Evolutionary conservation across 1,140 invertebrate genomes (phyloP), one percentile per base, ranked within the genome.

Genomic region (Halyomorpha halys): DNA sequence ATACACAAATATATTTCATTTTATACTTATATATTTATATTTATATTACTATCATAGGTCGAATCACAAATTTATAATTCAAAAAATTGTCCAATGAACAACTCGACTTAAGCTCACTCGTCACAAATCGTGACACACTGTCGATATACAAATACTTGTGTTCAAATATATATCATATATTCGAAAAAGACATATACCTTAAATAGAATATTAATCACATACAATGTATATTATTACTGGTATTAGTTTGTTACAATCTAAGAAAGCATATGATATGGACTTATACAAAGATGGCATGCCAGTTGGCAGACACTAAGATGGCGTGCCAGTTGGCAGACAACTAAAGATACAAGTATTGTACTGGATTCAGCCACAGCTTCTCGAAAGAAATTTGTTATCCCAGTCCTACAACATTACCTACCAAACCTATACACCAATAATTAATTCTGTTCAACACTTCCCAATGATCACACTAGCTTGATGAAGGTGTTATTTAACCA

Each of bases 201-300:
- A 56, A 56, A 56, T 44, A 59, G 23, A 60, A 64, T 65, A 65
- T 44, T 45, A 62, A 65, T 65, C 63, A 65, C 63, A 65, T 65
- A 65, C 30, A 64, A 59, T 56, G 44, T 65, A 64, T 64, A 63
- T 63, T 47, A 47, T 65, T 45, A 65, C 54, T 65, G 63, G 63
- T 64, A 59, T 59, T 54, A 59, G 34, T 63, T 54, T 63, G 62
- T 64, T 64, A 64, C 63, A 34, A 56, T 27, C 63, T 65, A 65
- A 56, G 53, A 64, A 64, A 65, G 63, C 63, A 63, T 63, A 30
- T 65, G 63, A 65, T 65, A 65, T 65, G 63, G 63, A 63, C 62
- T 63, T 25, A 44, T 44, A 61, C 14, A 56, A 56, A 56, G 53
- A 56, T 56, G 53, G 53, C 53, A 21, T 56, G 39, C 39, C 60